Evolutionary conservation across 2,113 vertebrate genomes (phyloP).

Genomic region (Datnioides undecimradiatus): DNA sequence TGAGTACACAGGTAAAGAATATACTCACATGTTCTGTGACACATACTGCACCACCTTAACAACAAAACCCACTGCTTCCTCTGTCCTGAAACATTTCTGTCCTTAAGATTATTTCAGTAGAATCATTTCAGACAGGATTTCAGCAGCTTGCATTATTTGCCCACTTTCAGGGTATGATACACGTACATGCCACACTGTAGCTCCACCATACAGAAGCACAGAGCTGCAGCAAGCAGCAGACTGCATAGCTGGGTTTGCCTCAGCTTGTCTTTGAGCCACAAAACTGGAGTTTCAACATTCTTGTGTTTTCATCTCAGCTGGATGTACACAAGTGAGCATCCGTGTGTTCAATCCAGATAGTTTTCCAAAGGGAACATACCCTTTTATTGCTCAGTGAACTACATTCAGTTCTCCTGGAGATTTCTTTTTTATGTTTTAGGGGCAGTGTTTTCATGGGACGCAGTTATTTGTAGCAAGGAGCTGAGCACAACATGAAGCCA

Average conservation of each 20-base stretch:
- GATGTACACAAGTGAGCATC: background rate
- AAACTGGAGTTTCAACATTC: constrained; percentile 33
- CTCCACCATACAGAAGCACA: constrained; percentile 29
- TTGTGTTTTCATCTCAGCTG: constrained; percentile 3
- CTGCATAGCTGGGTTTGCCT: constrained; percentile 32
- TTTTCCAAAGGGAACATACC: constrained; percentile 48
- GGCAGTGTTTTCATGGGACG: constrained; percentile 23
- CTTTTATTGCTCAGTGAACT: constrained; percentile 3
- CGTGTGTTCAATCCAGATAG: background rate
- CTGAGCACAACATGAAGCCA: constrained; percentile 9
- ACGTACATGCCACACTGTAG: constrained; percentile 5
- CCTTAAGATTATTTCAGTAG: background rate
- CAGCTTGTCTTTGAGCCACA: constrained; percentile 42
- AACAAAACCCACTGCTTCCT: background rate
- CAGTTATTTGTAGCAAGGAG: constrained; percentile 44
- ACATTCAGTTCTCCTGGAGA: constrained; percentile 20
- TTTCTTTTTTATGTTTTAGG: background rate
- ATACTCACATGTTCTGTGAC: background rate
- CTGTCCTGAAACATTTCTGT: background rate
- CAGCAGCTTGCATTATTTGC: constrained; percentile 19
- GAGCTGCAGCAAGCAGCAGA: background rate
- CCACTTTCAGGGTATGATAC: constrained; percentile 5
- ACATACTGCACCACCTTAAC: background rate
- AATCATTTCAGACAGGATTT: background rate
- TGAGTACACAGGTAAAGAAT: background rate